phyloP scores from a whole-genome alignment of 2,888 invertebrate genomes.

The Anorthoa munda region DNA sequence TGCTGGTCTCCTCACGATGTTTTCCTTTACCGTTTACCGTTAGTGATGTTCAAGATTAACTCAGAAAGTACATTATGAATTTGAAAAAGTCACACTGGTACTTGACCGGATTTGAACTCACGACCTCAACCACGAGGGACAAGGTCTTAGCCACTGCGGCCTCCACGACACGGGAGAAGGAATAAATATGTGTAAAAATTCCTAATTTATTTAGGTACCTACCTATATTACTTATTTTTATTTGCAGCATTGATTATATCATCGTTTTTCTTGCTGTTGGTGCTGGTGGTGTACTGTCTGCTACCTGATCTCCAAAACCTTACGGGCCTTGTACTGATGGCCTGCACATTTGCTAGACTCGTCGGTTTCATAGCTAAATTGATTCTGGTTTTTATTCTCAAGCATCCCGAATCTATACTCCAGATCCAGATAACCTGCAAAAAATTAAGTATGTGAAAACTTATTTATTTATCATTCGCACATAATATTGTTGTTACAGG shows the following conservation, averaged over 20 bases:
- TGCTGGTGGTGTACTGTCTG: slow-evolving; percentile 72
- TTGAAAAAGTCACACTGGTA: no score
- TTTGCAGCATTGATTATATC: slow-evolving; percentile 71
- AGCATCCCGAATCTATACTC: rapidly evolving
- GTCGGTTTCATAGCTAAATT: slow-evolving; percentile 1
- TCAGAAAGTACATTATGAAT: no score
- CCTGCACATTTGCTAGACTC: slow-evolving; percentile 30
- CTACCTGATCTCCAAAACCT: slow-evolving; percentile 69
- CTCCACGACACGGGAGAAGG: no score
- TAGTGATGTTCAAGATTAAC: no score
- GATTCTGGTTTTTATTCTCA: not conserved
- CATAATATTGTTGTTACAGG: no score
- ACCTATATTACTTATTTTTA: not conserved
- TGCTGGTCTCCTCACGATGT: no score
- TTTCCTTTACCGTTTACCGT: no score
- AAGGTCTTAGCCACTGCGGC: no score
- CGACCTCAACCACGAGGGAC: no score
- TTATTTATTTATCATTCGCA: not conserved
- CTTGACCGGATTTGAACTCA: no score
- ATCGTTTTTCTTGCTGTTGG: slow-evolving; percentile 70
- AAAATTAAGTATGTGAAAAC: slow-evolving; percentile 18
- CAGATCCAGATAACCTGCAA: slow-evolving; percentile 15
- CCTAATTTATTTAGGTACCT: no score
- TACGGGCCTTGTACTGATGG: slow-evolving; percentile 42
- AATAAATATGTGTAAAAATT: no score